Base-by-base conservation (phyloP, 2,888 invertebrate species). In the Athalia rosae region DNA sequence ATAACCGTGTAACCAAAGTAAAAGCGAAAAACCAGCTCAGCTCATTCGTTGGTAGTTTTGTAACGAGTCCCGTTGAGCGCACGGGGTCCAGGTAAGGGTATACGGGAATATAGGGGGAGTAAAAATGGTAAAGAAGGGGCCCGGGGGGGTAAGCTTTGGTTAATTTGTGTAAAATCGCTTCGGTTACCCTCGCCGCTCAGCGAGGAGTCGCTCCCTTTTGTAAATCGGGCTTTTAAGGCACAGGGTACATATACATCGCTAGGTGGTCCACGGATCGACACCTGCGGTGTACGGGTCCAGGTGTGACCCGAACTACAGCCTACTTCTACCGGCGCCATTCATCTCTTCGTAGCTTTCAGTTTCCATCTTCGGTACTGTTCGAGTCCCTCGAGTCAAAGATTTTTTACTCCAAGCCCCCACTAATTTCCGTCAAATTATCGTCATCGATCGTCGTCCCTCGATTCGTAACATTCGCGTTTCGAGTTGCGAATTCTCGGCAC, bases 111-210 rank as follows among this genome's bases (percentile, higher is more conserved):
- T 28, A 28, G 28, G 28, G 28, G 28, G 28, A 28, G 28, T 28
- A 28, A 28, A 28, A 28, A 28, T 28, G 28, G 28, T 28, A 28
- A 28, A 28, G 28, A 41, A 50, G 50, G 71, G 64, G 61, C 77
- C 47, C 64, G 41, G 76, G 61, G 67, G 61, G 58, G 66, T 15
- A 63, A 78, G 83, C 81, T 86, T 83, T 82, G 85, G 81, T 86
- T 86, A 87, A 87, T 86, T 87, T 85, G 84, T 83, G 85, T 85
- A 84, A 85, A 88, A 87, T 85, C 83, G 82, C 76, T 28, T 82
- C 80, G 81, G 82, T 85, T 84, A 82, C 82, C 84, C 82, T 81
- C 79, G 81, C 79, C 81, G 82, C 79, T 79, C 83, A 81, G 82
- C 83, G 79, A 84, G 83, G 81, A 83, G 82, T 81, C 83, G 83